Evolutionary conservation across 2,888 invertebrate species (phyloP).

Genomic region (Merodon equestris): DNA sequence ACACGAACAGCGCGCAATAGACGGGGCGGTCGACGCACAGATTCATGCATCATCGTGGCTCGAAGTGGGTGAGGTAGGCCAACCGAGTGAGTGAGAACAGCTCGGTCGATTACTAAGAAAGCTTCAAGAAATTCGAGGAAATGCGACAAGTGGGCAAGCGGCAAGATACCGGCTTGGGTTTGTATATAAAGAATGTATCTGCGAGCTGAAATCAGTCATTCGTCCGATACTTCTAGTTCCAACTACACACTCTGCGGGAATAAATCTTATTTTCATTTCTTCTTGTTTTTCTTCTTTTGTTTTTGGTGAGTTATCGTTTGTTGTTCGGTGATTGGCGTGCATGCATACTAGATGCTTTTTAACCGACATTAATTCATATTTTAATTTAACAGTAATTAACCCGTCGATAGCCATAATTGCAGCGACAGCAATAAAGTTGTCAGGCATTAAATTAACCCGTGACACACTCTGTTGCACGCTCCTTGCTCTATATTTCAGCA

Average conservation of each 20-base stretch:
- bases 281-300: neutral
- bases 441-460: conserved; percentile 62
- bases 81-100: conserved; percentile 4
- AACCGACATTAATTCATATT: conserved; percentile 12
- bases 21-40: no score
- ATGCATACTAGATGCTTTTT: conserved; percentile 16
- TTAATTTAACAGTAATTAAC: conserved; percentile 46
- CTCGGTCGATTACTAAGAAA: conserved; percentile 42
- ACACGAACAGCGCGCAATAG: conserved; percentile 3
- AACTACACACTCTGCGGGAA: conserved; percentile 4
- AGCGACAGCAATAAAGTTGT: conserved; percentile 50
- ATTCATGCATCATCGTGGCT: conserved; percentile 43
- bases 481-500: conserved; percentile 19
- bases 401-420: conserved; percentile 42
- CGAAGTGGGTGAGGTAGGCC: neutral
- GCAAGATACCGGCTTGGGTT: neutral
- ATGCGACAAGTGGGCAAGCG: neutral
- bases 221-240: conserved; percentile 32
- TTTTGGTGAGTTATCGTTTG: conserved; percentile 17
- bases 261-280: no score
- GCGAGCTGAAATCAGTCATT: conserved; percentile 47
- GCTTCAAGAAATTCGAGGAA: conserved; percentile 35
- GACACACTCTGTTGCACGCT: conserved; percentile 43
- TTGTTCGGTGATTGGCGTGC: conserved; percentile 44
- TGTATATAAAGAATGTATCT: conserved; percentile 50